These are phyloP conservation scores for Cryptus viduatorius DNA, from an alignment of 2,888 invertebrate genomes.

Conservation along the genomic window DNA sequence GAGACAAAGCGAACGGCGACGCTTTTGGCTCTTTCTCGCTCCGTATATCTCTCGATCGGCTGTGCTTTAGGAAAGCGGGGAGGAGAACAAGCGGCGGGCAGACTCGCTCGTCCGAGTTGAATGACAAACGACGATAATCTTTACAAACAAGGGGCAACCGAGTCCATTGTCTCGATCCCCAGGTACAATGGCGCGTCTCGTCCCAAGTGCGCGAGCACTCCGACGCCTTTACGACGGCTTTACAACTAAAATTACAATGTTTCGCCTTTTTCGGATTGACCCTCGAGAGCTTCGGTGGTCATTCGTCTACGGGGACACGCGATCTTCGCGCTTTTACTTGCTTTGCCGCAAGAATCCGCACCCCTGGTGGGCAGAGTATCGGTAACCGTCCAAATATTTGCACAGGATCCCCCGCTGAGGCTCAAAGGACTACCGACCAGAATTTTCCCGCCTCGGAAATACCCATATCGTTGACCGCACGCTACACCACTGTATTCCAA, in stretches of 20 bases:
- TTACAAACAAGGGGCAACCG: slow-evolving; percentile 61
- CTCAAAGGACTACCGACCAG: slow-evolving; percentile 23
- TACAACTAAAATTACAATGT: neutral
- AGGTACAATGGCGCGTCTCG: slow-evolving; percentile 22
- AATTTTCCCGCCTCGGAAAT: slow-evolving; percentile 55
- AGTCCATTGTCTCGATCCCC: slow-evolving; percentile 66
- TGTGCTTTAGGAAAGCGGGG: slow-evolving; percentile 61
- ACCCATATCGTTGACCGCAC: slow-evolving; percentile 46
- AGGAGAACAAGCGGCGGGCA: slow-evolving; percentile 29
- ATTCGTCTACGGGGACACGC: neutral
- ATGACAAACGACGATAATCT: slow-evolving; percentile 72
- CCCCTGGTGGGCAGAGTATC: slow-evolving; percentile 18
- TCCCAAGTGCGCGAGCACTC: neutral
- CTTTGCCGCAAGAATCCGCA: neutral
- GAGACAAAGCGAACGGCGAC: slow-evolving; percentile 8
- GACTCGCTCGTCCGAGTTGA: slow-evolving; percentile 55
- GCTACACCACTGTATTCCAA: neutral
- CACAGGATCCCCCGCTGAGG: slow-evolving; percentile 24
- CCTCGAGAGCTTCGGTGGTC: no score
- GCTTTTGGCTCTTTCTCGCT: slow-evolving; percentile 17
- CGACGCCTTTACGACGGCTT: neutral
- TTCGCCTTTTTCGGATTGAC: no score
- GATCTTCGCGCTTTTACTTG: slow-evolving; percentile 10
- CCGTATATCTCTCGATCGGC: neutral
- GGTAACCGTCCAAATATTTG: slow-evolving; percentile 51